These are phyloP conservation scores for Carassius gibelio DNA, from an alignment of 2,113 vertebrate genomes.

Conservation along the genomic window DNA sequence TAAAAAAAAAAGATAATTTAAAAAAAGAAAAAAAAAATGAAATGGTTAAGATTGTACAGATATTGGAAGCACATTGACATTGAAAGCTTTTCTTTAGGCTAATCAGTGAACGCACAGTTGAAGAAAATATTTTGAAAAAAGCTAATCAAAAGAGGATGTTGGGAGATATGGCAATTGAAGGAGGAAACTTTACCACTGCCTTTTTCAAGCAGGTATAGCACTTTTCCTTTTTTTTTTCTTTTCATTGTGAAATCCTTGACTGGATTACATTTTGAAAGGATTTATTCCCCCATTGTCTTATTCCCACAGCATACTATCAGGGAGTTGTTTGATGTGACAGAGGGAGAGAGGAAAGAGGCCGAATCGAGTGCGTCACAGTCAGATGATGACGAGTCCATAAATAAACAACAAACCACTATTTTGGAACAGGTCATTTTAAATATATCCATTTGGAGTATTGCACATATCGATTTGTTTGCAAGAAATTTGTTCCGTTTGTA, in stretches of 20 bases:
- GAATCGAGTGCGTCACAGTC: slow-evolving; percentile 68
- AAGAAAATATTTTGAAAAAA: slow-evolving; percentile 95
- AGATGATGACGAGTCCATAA: slow-evolving; percentile 77
- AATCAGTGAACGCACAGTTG: slow-evolving; percentile 92
- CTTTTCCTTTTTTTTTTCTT: not conserved
- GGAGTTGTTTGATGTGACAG: slow-evolving; percentile 87
- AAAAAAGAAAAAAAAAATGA: not conserved
- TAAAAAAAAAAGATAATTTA: no score
- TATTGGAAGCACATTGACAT: not conserved
- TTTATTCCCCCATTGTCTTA: not conserved
- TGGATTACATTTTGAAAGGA: not conserved
- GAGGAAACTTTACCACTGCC: slow-evolving; percentile 93
- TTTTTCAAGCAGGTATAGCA: slow-evolving; percentile 88
- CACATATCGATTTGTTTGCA: not conserved
- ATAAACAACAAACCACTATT: slow-evolving; percentile 85
- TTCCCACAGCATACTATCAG: slow-evolving; percentile 86
- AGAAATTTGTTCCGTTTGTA: not conserved
- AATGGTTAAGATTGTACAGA: not conserved
- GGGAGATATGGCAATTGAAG: slow-evolving; percentile 95
- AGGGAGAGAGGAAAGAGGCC: slow-evolving; percentile 80
- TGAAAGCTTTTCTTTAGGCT: slow-evolving; percentile 70
- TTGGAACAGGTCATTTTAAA: slow-evolving; percentile 84
- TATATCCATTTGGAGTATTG: not conserved
- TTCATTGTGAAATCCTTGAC: not conserved
- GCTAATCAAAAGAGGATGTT: slow-evolving; percentile 95